A percentile compares a stretch with the other conserved stretches of the same genome.
Evolutionary conservation across 2,888 invertebrate genomes (phyloP).

Genomic region (Drosophila neonasuta): DNA sequence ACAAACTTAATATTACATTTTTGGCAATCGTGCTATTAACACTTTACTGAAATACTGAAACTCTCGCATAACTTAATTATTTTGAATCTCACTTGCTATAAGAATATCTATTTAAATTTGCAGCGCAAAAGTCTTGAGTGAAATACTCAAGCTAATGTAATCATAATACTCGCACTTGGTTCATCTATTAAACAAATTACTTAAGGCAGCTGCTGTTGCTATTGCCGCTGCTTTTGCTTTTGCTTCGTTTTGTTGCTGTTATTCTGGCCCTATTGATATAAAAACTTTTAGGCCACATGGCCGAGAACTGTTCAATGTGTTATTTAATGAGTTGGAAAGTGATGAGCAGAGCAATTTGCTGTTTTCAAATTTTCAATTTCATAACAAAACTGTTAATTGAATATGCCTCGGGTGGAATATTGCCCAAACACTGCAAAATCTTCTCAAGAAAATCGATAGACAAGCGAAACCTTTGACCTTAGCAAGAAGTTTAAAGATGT

Average conservation of each 20-base stretch:
- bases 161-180: conserved; percentile 14
- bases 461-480: background rate
- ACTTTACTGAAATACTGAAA: too few species aligned
- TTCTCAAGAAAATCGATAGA: conserved; percentile 16
- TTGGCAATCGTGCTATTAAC: too few species aligned
- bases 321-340: conserved; percentile 49
- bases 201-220: conserved; percentile 25
- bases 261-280: conserved; percentile 12
- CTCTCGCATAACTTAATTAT: background rate
- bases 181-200: conserved; percentile 19
- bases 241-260: background rate
- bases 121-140: background rate
- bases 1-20: too few species aligned
- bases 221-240: background rate
- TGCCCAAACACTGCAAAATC: conserved; percentile 5
- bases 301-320: conserved; percentile 23
- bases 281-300: conserved; percentile 46
- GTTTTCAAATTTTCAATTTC: conserved; percentile 33
- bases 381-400: conserved; percentile 43
- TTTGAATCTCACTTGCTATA: background rate
- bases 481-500: background rate
- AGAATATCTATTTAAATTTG: background rate
- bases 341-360: conserved; percentile 37
- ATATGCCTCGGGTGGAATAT: conserved; percentile 24
- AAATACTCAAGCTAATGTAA: conserved; percentile 13